Evolutionary conservation across 2,113 vertebrate genomes (phyloP).

Genomic region (Gavia stellata): DNA sequence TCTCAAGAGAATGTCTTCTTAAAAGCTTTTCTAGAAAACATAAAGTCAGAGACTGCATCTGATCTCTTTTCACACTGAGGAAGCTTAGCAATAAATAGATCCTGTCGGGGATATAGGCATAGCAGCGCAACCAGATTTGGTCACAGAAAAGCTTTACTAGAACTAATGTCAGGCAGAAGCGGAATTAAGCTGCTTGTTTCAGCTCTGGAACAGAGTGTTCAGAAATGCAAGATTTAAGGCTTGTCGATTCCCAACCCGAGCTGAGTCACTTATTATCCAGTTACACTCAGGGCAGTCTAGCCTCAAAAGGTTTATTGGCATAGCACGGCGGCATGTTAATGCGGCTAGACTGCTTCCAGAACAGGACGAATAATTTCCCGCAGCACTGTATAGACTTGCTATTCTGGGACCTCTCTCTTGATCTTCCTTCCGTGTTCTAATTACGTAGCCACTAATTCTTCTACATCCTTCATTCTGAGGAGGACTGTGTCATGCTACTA

Average conservation of each 20-base stretch:
- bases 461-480: neutral
- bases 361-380: neutral
- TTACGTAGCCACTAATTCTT: neutral
- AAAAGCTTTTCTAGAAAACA: neutral
- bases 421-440: slow-evolving; percentile 16
- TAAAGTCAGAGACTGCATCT: neutral
- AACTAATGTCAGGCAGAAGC: neutral
- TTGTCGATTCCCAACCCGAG: neutral
- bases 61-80: neutral
- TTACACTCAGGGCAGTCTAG: neutral
- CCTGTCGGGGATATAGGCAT: neutral
- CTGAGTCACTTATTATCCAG: slow-evolving; percentile 12
- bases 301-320: slow-evolving; percentile 25
- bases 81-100: neutral
- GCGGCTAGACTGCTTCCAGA: neutral
- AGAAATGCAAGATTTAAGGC: neutral
- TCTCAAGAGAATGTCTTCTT: neutral
- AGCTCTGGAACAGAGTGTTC: neutral
- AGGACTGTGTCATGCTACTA: neutral
- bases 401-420: slow-evolving; percentile 16
- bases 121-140: neutral
- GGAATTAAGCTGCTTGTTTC: slow-evolving; percentile 22
- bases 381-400: neutral
- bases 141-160: slow-evolving; percentile 17
- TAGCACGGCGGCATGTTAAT: slow-evolving; percentile 9